phyloP scores from a whole-genome alignment of 2,113 vertebrate species.

The Gallinago undulata region DNA sequence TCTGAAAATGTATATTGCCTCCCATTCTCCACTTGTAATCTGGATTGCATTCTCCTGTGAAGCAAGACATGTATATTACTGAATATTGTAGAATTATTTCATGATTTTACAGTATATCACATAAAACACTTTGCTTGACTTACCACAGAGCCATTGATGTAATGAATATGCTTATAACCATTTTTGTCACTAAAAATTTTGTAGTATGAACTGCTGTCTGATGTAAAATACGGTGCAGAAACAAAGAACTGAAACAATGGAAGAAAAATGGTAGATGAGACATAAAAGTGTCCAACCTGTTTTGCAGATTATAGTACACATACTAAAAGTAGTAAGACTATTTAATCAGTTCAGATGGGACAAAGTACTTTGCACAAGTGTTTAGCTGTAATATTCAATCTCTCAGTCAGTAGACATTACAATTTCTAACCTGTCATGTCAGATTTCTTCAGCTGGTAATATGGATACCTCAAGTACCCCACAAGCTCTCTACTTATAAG shows the following conservation, averaged over 20 bases:
- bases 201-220: conserved; percentile 89
- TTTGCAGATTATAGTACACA: background rate
- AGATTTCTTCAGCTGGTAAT: background rate
- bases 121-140: conserved; percentile 53
- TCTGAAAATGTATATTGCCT: conserved; percentile 93
- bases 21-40: conserved; percentile 94
- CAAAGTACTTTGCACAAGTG: background rate
- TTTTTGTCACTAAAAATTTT: conserved; percentile 91
- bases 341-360: background rate
- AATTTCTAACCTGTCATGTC: background rate
- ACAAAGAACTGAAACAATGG: conserved; percentile 85
- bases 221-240: conserved; percentile 86
- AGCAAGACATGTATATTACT: conserved; percentile 54
- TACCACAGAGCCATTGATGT: conserved; percentile 82
- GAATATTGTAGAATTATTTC: conserved; percentile 58
- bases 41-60: conserved; percentile 84
- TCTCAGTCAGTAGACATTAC: background rate
- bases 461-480: background rate
- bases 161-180: conserved; percentile 96
- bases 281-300: background rate
- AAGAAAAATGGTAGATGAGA: conserved; percentile 50
- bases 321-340: background rate
- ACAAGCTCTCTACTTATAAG: background rate
- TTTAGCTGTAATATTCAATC: background rate
- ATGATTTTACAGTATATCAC: conserved; percentile 35